A percentile compares a stretch with the other conserved stretches of the same genome.
phyloP scores from a whole-genome alignment of 2,797 vertebrate species.

The Oreortyx pictus region DNA sequence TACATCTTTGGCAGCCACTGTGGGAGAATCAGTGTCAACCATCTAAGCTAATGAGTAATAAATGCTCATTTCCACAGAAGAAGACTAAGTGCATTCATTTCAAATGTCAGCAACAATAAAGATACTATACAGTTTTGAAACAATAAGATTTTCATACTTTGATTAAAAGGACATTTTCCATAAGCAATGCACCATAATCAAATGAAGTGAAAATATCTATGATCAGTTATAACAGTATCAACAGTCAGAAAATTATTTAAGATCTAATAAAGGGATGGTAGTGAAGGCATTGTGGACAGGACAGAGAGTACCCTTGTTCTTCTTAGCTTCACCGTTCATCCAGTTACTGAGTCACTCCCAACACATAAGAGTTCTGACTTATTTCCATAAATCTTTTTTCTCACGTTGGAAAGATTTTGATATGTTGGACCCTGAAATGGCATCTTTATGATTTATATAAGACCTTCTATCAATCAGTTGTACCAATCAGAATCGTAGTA shows the following conservation, averaged over 20 bases:
- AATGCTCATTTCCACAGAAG: neutral
- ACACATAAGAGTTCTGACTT: neutral
- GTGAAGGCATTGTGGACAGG: neutral
- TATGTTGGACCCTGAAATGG: neutral
- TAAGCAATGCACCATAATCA: neutral
- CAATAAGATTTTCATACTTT: neutral
- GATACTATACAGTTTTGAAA: neutral
- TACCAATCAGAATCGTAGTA: neutral
- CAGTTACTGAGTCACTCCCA: neutral
- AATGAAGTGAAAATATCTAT: neutral
- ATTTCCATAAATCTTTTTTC: neutral
- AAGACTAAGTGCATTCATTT: neutral
- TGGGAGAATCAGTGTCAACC: neutral
- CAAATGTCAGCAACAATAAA: slow-evolving; percentile 25
- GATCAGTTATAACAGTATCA: neutral
- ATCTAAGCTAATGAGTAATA: neutral
- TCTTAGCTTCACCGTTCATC: neutral
- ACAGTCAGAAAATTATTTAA: neutral
- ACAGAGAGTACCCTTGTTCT: neutral
- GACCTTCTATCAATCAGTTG: neutral
- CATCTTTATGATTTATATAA: neutral
- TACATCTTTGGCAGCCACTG: neutral
- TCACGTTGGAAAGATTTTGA: neutral
- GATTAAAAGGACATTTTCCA: neutral
- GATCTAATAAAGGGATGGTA: neutral